Evolutionary conservation across 1,140 invertebrate genomes (phyloP), one percentile per base, ranked within the genome.

Genomic region (Dinoponera quadriceps): DNA sequence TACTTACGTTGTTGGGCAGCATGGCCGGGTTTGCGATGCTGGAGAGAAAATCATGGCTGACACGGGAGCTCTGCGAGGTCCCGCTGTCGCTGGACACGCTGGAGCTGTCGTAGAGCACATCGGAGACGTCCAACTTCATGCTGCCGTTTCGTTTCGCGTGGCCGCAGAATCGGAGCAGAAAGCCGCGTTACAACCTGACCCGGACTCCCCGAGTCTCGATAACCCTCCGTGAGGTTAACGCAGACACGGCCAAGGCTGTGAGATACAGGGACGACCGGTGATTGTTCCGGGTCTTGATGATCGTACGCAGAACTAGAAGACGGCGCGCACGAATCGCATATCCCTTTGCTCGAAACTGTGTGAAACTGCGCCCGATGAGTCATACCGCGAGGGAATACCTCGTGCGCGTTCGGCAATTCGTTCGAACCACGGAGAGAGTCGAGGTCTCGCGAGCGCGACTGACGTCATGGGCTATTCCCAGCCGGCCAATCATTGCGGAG

Each of bases 11-110:
- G 85, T 86, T 93, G 16, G 91, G 88, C 22, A 89, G 82, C 48
- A 90, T 89, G 27, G 90, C 81, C 3, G 91, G 88, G 77, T 88
- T 92, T 16, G 90, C 87, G 75, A 93, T 90, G 88, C 89, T 93
- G 77, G 92, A 90, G 63, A 93, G 90, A 92, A 93, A 93, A 90
- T 94, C 93, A 92, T 93, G 92, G 92, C 92, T 94, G 89, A 92
- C 91, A 85, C 92, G 90, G 16, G 93, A 94, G 81, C 93, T 93
- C 85, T 94, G 93, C 71, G 93, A 94, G 44, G 91, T 91, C 4
- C 92, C 93, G 88, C 93, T 94, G 89, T 94, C 92, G 88, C 92
- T 94, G 71, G 93, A 93, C 65, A 93, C 89, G 86, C 93, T 94
- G 49, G 92, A 93, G 90, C 92, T 93, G 86, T 94, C 93, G 90